Percentiles rank a stretch among this genome's conserved stretches.
phyloP scores from a whole-genome alignment of 2,888 invertebrate genomes.

The Pseudoips prasinana region DNA sequence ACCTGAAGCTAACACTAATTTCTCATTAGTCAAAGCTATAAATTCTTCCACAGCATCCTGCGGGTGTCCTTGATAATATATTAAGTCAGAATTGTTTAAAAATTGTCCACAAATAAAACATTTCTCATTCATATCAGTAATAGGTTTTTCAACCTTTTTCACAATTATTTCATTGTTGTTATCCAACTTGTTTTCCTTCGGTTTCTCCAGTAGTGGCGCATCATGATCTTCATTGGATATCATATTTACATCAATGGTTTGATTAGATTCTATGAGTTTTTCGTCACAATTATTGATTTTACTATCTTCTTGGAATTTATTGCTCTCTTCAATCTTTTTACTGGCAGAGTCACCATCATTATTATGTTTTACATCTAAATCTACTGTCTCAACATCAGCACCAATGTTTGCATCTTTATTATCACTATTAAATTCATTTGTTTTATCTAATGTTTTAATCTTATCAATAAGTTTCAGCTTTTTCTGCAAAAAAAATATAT shows the following conservation, averaged over 20 bases:
- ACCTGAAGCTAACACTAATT: constrained; percentile 87
- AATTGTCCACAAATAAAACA: constrained; percentile 72
- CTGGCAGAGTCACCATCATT: not conserved
- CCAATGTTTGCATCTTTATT: not conserved
- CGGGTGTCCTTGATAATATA: constrained; percentile 88
- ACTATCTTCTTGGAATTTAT: constrained; percentile 2
- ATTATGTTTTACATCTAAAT: not conserved
- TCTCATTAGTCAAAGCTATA: constrained; percentile 88
- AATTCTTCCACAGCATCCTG: constrained; percentile 89
- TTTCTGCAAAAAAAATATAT: constrained; percentile 42
- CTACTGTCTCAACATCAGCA: too few species aligned
- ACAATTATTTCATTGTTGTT: constrained; percentile 11
- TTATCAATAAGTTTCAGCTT: constrained; percentile 41
- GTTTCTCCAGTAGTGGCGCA: not conserved
- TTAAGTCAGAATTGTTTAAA: constrained; percentile 71
- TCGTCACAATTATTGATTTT: not conserved
- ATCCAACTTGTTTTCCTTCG: constrained; percentile 6
- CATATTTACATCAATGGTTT: not conserved
- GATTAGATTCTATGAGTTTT: constrained; percentile 3
- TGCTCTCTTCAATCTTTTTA: not conserved
- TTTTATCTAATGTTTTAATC: constrained; percentile 12
- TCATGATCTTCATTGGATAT: not conserved
- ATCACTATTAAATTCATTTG: constrained; percentile 3
- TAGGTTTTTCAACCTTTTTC: constrained; percentile 12
- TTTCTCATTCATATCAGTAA: constrained; percentile 50